Evolutionary conservation across 2,113 vertebrate genomes (phyloP), one percentile per base, ranked within the genome.

Genomic region (Pongo abelii): DNA sequence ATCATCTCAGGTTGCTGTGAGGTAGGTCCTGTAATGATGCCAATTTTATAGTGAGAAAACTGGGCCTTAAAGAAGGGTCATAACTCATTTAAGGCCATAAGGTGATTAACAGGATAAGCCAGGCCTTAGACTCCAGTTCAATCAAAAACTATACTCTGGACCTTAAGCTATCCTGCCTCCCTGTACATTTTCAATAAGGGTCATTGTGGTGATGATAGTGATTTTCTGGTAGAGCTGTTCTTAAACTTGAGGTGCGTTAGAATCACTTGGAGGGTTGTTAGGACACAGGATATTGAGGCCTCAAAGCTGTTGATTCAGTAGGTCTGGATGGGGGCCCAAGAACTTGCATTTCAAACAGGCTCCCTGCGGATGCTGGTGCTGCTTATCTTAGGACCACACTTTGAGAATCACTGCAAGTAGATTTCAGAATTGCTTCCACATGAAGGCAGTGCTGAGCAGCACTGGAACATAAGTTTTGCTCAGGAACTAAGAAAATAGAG

Each of bases 31-130:
- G 3, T 50, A 74, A 27, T 8, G 55, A 20, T 52, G 6, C 52
- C 22, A 18, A 52, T 80, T 95, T 95, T 69, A 95, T 8, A 43
- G 91, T 40, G 57, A 59, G 27, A 67, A 92, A 94, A 85, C 67
- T 48, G 55, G 81, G n/a, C 22, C 30, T 80, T 75, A 85, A 70
- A 48, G 12, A 12, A 50, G 13, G 14, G 30, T 79, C 22, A 2
- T n/a, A 40, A 64, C 25, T 93, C 55, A 67, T 6, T 61, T 22
- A 89, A 88, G 35, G n/a, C 55, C 38, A 40, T 17, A 43, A 11
- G 32, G 25, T n/a, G 40, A 27, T 46, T n/a, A 25, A 89, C 74
- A 55, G 77, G 48, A 74, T 46, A 67, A 93, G 61, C 55, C 69
- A 90, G 43, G 35, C 52, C 32, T 52, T 52, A 30, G 35, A 23